These are phyloP conservation scores for Limnephilus lunatus DNA, from an alignment of 2,888 invertebrate species.

Conservation along the genomic window DNA sequence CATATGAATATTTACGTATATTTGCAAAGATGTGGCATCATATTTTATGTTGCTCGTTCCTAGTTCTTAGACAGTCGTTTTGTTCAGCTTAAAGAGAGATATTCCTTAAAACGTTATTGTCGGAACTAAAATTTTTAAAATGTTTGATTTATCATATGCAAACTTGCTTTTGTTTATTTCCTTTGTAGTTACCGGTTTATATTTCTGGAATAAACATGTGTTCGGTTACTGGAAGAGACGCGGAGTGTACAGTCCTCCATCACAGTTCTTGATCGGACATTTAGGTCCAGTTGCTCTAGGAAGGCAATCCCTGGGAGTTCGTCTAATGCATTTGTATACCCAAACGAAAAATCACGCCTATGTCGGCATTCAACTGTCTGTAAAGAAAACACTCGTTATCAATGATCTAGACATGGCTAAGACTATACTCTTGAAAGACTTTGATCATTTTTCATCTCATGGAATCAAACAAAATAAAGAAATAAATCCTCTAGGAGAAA, in stretches of 20 bases:
- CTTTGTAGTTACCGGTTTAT: background rate
- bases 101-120: no score
- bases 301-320: background rate
- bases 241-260: constrained; percentile 29
- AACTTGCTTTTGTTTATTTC: background rate
- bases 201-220: constrained; percentile 19
- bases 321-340: constrained; percentile 14
- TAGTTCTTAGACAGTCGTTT: no score
- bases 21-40: no score
- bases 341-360: constrained; percentile 47
- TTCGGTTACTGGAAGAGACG: constrained; percentile 46
- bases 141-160: background rate
- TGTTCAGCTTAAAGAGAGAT: no score
- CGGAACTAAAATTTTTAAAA: background rate
- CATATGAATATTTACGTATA: no score
- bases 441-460: constrained; percentile 43
- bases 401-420: constrained; percentile 53
- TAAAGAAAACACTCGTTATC: constrained; percentile 27
- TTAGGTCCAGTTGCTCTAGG: background rate
- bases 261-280: constrained; percentile 36
- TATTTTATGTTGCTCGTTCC: no score
- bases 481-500: constrained; percentile 10
- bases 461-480: constrained; percentile 36
- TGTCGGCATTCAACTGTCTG: constrained; percentile 21
- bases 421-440: constrained; percentile 50